Conservation (phyloP, 2,888 invertebrate genomes). For the Matsumyia berberina region DNA sequence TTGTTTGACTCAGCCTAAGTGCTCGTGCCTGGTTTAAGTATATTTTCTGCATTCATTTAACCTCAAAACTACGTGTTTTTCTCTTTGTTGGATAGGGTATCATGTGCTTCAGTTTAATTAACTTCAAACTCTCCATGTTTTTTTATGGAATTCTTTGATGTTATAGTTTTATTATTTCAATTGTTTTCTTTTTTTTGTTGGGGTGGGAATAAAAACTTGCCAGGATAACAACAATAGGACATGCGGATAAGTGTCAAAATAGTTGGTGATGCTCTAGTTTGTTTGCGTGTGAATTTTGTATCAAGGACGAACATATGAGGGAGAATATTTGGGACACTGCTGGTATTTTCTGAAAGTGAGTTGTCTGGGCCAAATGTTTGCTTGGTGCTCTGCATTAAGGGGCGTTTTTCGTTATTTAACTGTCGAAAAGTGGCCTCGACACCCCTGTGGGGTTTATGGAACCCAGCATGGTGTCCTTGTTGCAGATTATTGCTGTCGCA, state of each 20-base stretch:
- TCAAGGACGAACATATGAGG: slow-evolving; percentile 41
- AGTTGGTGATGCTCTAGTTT: slow-evolving; percentile 39
- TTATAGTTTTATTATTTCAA: slow-evolving; percentile 15
- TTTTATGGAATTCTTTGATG: background rate
- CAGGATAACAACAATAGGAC: slow-evolving; percentile 25
- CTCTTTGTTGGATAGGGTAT: too few relatives aligned
- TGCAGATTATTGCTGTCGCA: background rate
- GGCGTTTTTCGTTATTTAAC: slow-evolving; percentile 7
- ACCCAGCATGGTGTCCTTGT: slow-evolving; percentile 1
- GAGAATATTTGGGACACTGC: slow-evolving; percentile 18
- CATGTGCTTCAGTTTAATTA: too few relatives aligned
- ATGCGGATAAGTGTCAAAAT: slow-evolving; percentile 54
- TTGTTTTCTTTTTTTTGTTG: background rate
- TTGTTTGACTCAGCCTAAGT: too few relatives aligned
- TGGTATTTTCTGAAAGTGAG: slow-evolving; percentile 12
- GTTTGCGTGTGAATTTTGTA: slow-evolving; percentile 51
- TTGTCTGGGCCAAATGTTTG: slow-evolving; percentile 40
- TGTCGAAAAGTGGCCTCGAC: slow-evolving; percentile 5
- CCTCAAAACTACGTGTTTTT: too few relatives aligned
- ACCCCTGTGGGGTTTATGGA: background rate
- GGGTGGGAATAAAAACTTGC: slow-evolving; percentile 12
- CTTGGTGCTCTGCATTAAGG: background rate
- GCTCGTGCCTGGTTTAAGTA: too few relatives aligned
- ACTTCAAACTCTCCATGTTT: background rate
- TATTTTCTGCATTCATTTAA: too few relatives aligned